Conservation (phyloP, 2,888 invertebrate genomes). For the Anarsia innoxiella region DNA sequence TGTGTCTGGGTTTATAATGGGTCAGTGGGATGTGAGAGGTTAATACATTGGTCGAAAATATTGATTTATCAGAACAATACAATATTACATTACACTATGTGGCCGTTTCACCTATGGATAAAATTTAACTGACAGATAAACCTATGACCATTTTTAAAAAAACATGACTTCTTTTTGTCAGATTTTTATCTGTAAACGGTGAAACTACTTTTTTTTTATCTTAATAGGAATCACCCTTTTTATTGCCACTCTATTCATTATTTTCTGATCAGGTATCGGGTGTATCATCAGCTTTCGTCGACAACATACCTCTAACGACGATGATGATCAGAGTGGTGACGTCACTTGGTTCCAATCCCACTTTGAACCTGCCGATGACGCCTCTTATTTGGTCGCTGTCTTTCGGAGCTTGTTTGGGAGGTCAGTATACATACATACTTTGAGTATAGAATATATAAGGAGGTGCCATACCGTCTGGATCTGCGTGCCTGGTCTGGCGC, state of each 20-base stretch:
- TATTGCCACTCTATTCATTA: no score
- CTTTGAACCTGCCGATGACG: slow-evolving; percentile 81
- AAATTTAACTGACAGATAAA: no score
- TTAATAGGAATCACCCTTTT: no score
- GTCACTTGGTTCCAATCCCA: slow-evolving; percentile 77
- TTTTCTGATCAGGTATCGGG: slow-evolving; percentile 89
- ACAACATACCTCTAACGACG: slow-evolving; percentile 91
- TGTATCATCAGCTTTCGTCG: slow-evolving; percentile 88
- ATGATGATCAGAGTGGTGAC: slow-evolving; percentile 90
- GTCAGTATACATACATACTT: slow-evolving; percentile 69
- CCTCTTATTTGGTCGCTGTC: slow-evolving; percentile 89
- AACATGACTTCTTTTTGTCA: no score
- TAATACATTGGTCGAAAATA: neutral
- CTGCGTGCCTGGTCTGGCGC: no score
- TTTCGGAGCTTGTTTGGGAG: slow-evolving; percentile 90
- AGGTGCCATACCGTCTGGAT: no score
- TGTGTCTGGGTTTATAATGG: no score
- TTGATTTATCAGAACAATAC: neutral
- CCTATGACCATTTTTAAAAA: no score
- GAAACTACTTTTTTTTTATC: no score
- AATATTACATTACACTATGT: neutral
- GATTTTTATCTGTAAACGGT: no score
- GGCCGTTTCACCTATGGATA: neutral
- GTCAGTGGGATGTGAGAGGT: no score
- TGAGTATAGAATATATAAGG: no score